A percentile compares a stretch with the other conserved stretches of the same genome.
phyloP scores from a whole-genome alignment of 1,140 invertebrate genomes.

The Lethocerus indicus region DNA sequence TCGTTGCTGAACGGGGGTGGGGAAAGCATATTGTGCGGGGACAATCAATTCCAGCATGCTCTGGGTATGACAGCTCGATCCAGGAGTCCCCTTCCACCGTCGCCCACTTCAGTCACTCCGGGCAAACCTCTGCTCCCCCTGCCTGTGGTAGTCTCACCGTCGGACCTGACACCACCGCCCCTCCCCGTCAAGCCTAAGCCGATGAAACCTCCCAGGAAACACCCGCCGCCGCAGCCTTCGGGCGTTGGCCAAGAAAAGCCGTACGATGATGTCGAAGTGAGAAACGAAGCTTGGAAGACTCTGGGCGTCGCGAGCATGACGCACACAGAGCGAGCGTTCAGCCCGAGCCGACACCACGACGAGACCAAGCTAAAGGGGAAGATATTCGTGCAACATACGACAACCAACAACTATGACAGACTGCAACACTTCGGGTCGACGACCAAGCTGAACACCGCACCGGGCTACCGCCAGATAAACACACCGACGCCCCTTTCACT shows the following conservation, averaged over 20 bases:
- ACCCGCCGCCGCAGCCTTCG: too few relatives aligned
- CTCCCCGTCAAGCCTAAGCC: too few relatives aligned
- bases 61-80: conserved; percentile 17
- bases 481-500: conserved; percentile 19
- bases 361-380: not conserved
- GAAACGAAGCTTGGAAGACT: conserved; percentile 58
- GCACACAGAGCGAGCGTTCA: conserved; percentile 23
- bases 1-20: conserved; percentile 48
- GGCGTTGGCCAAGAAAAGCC: too few relatives aligned
- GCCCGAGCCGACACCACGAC: not conserved
- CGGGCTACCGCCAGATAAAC: conserved; percentile 47
- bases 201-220: too few relatives aligned
- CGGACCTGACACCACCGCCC: too few relatives aligned
- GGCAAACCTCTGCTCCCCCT: conserved; percentile 37
- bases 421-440: conserved; percentile 60
- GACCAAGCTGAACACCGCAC: conserved; percentile 41
- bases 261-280: conserved; percentile 42
- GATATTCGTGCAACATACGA: conserved; percentile 4
- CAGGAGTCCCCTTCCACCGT: conserved; percentile 51
- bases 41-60: conserved; percentile 53
- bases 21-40: conserved; percentile 34
- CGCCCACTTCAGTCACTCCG: conserved; percentile 33
- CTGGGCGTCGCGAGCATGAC: conserved; percentile 50
- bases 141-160: conserved; percentile 48
- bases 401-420: conserved; percentile 39